These are phyloP conservation scores for Cyphomyrus discorhynchus DNA, from an alignment of 2,113 vertebrate genomes.

Conservation along the genomic window DNA sequence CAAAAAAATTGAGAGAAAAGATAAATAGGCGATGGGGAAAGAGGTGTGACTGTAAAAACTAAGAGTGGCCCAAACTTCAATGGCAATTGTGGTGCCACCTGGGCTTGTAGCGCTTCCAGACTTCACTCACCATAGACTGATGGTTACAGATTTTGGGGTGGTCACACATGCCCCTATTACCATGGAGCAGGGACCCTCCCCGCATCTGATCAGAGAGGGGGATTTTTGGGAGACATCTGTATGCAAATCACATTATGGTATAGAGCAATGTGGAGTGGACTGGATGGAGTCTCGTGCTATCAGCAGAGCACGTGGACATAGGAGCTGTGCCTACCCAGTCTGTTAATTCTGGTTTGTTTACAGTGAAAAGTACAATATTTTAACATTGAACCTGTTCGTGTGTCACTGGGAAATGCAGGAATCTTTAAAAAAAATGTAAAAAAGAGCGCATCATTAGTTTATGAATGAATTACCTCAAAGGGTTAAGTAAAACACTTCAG, in stretches of 20 bases:
- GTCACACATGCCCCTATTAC: slow-evolving; percentile 27
- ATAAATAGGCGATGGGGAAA: slow-evolving; percentile 25
- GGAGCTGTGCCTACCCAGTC: not conserved
- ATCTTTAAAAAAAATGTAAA: not conserved
- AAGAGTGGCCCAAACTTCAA: slow-evolving; percentile 29
- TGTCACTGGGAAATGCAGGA: not conserved
- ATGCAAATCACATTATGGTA: slow-evolving; percentile 74
- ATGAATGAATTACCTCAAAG: not conserved
- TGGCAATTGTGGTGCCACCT: slow-evolving; percentile 47
- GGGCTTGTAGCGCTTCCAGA: slow-evolving; percentile 29
- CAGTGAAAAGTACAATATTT: not conserved
- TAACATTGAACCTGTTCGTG: not conserved
- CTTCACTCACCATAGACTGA: slow-evolving; percentile 16
- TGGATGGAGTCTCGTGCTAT: slow-evolving; percentile 31
- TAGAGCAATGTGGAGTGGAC: slow-evolving; percentile 27
- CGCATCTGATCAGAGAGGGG: slow-evolving; percentile 38
- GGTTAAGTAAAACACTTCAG: not conserved
- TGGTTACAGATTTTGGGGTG: slow-evolving; percentile 14
- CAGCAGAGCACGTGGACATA: slow-evolving; percentile 35
- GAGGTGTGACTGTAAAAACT: slow-evolving; percentile 1
- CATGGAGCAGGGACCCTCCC: slow-evolving; percentile 14
- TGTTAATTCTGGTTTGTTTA: not conserved
- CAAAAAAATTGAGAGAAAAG: slow-evolving; percentile 18
- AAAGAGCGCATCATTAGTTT: not conserved
- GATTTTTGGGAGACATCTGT: slow-evolving; percentile 70